Base-by-base conservation (phyloP, 2,888 invertebrate species). In the Kuschelorhynchus macadamiae region DNA sequence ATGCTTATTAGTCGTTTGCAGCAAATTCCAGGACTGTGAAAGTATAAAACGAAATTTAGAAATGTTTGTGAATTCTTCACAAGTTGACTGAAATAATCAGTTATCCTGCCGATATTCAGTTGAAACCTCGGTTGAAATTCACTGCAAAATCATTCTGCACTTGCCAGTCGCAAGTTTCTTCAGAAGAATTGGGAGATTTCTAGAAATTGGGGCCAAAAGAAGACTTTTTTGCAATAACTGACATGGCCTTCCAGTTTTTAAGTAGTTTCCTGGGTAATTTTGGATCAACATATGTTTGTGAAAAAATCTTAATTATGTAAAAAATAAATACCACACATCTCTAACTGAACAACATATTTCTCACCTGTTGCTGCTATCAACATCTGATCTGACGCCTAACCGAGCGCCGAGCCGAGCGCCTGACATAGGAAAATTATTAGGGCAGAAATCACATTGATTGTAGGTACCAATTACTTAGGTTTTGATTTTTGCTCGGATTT, bases 121-220 rank as follows among this genome's bases (percentile, higher is more conserved):
- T 50, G 49, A 30, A 50, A 50, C 49, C 12, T 30, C n/a, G n/a
- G n/a, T n/a, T n/a, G n/a, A n/a, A 50, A 12, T 30, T 25, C 25
- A 32, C 17, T 50, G 14, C 49, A 50, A 50, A 50, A 50, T 50
- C 49, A 30, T 50, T 50, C 32, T 25, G 30, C 49, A 25, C n/a
- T 49, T 49, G 1, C 9, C 21, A 49, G 49, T 49, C 32, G 30
- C 12, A 50, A 50, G 12, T 7, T 16, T 50, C 49, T 50, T 50
- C 12, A 14, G 49, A 50, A 2, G 17, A 46, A 50, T 50, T 50
- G 25, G 14, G 1, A 50, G 32, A 32, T 50, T 50, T 50, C 12
- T 50, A 11, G 30, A 50, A 50, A 50, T 50, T 33, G 49, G 49
- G 25, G 32, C 44, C 44, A 44, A 44, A 50, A 50, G 25, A 50